Evolutionary conservation across 92 coral and sea anemone species (phyloP), one percentile per base, ranked within the genome.

Genomic region (Palythoa grandis): DNA sequence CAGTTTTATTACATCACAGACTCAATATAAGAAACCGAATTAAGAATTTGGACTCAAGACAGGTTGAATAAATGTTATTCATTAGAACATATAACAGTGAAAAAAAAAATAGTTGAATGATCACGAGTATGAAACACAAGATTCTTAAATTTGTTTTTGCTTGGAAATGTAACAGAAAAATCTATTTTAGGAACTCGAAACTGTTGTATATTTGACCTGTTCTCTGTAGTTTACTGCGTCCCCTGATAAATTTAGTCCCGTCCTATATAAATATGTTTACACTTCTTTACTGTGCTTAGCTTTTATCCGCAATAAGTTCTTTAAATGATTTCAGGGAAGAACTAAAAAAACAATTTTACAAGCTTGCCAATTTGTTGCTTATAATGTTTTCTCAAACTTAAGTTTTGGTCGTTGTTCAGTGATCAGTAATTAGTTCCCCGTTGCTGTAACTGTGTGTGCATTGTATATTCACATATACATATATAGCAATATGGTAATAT

Each of bases 151-250:
- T 25, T 67, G 3, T 3, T 9, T 20, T 67, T 67, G 29, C 38
- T 67, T n/a, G 38, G 38, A 80, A 8, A 24, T 29, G 47, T 11
- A 8, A 22, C 19, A 16, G 24, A 24, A 43, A 29, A 58, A 56
- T 48, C 85, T 80, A 66, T 80, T 66, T 80, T 80, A 43, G 43
- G 84, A 63, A 79, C 74, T 63, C 29, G 38, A 58, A 37, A 39
- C 83, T 60, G 54, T 48, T 40, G 7, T 13, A 66, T 80, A 65
- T 65, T 80, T 40, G 61, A 15, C 40, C 16, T 4, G 43, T 7
- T 11, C 37, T 12, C 5, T 69, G 37, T 24, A 69, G 47, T 69
- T 69, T 69, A 25, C 47, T 11, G 47, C 14, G 19, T 37, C 11
- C 15, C 37, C 7, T 69, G 4, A 22, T 15, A 25, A 4, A 69